Evolutionary conservation across 2,888 invertebrate species (phyloP), one percentile per base, ranked within the genome.

Genomic region (Cantharis rustica): DNA sequence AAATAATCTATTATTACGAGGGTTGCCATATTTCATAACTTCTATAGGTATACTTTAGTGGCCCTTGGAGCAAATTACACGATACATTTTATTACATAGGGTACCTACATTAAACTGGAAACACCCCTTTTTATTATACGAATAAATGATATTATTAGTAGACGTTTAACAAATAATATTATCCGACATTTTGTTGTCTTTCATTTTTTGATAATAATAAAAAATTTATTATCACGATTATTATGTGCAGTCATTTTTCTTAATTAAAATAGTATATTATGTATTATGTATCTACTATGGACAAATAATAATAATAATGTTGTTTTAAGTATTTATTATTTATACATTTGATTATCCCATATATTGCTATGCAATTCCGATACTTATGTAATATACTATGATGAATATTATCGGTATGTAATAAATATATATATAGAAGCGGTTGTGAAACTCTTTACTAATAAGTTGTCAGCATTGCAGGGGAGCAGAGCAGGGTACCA

Each of bases 401-500:
- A 47, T 47, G 47, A n/a, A 47, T 47, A 47, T 47, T 47, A 47
- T 47, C 47, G 47, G 47, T 47, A 47, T 47, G 47, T 47, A 47
- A 47, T 47, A 47, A 73, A 17, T 66, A 71, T 70, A 71, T 70
- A 23, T 69, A 80, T 76, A 76, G 26, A 73, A 61, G 76, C 78
- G 76, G 78, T 75, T 79, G 79, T 80, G 80, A 75, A 81, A 80
- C 81, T 81, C 81, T 83, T 81, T 81, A 80, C 83, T 85, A 86
- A 85, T 86, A 85, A 86, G 83, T 85, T 85, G 86, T 86, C 85
- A 85, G 85, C 83, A 83, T 75, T 78, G 79, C 79, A 80, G 75
- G 77, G 82, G 81, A 81, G 80, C 73, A 77, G 74, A 75, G 76
- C 76, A 82, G 83, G 85, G 85, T 86, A 87, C 89, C 89, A 91